Conservation (phyloP, 2,888 invertebrate genomes). For the Hemicrepidius hirtus region DNA sequence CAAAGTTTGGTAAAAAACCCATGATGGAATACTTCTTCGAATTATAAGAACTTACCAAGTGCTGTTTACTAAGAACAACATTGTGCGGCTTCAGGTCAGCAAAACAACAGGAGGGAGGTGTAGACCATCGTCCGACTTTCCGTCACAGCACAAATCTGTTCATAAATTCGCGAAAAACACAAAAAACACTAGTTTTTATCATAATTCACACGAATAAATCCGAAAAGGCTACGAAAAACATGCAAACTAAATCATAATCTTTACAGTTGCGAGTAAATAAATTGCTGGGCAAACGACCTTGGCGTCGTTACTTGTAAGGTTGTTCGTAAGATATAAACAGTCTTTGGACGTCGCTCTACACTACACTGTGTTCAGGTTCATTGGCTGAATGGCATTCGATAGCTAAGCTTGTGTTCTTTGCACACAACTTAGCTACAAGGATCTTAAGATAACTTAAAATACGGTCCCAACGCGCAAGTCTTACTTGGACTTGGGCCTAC, state of each 20-base stretch:
- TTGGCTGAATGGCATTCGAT: constrained; percentile 60
- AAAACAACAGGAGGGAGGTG: constrained; percentile 60
- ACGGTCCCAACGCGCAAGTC: constrained; percentile 41
- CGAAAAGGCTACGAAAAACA: constrained; percentile 30
- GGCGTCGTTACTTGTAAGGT: constrained; percentile 58
- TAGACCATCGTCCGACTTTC: constrained; percentile 66
- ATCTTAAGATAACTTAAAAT: constrained; percentile 41
- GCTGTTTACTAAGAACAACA: constrained; percentile 64
- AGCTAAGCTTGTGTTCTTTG: constrained; percentile 45
- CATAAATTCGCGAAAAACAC: constrained; percentile 65
- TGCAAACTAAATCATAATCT: constrained; percentile 30
- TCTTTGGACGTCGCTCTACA: constrained; percentile 52
- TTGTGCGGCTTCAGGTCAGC: constrained; percentile 60
- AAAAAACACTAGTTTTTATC: constrained; percentile 49
- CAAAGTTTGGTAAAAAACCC: constrained; percentile 6
- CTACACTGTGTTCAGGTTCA: constrained; percentile 58
- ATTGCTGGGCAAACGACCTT: constrained; percentile 57
- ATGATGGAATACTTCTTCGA: constrained; percentile 22
- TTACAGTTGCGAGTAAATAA: constrained; percentile 41
- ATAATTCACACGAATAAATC: constrained; percentile 21
- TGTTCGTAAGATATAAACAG: constrained; percentile 59
- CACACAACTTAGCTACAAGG: constrained; percentile 44
- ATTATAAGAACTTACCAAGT: constrained; percentile 63
- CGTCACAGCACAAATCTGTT: constrained; percentile 69
- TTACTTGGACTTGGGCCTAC: constrained; percentile 25